phyloP scores from a whole-genome alignment of 2,888 invertebrate genomes.

The Fragum fragum region DNA sequence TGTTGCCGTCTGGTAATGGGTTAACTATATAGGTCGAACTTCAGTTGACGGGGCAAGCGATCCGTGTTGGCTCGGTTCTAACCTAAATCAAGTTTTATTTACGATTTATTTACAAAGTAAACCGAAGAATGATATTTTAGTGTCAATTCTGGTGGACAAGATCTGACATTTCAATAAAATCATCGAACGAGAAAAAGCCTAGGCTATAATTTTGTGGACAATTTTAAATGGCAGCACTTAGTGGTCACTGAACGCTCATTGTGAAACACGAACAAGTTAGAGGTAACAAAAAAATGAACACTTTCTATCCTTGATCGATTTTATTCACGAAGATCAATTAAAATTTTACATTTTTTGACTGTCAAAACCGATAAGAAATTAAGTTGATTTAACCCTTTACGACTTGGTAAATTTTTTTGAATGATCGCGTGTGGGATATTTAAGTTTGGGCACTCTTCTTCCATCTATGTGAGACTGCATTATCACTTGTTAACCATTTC shows the following conservation, averaged over 20 bases:
- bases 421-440: too few species aligned
- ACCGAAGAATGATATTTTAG: background rate
- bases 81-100: too few species aligned
- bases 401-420: too few species aligned
- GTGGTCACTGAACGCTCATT: background rate
- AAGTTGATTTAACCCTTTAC: background rate
- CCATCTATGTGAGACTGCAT: too few species aligned
- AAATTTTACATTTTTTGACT: background rate
- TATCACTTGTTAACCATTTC: too few species aligned
- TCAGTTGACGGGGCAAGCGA: too few species aligned
- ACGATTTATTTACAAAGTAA: too few species aligned
- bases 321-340: background rate
- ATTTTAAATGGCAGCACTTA: slow-evolving; percentile 2
- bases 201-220: slow-evolving; percentile 9
- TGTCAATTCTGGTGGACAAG: background rate
- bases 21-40: too few species aligned
- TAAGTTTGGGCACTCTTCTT: too few species aligned
- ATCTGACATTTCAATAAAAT: slow-evolving; percentile 9
- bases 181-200: slow-evolving; percentile 21
- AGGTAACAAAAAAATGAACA: background rate
- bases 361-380: slow-evolving; percentile 2
- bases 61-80: too few species aligned
- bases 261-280: background rate
- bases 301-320: background rate
- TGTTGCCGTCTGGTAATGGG: too few species aligned